Evolutionary conservation across 2,113 vertebrate species (phyloP).

Genomic region (Eubucco bourcierii): DNA sequence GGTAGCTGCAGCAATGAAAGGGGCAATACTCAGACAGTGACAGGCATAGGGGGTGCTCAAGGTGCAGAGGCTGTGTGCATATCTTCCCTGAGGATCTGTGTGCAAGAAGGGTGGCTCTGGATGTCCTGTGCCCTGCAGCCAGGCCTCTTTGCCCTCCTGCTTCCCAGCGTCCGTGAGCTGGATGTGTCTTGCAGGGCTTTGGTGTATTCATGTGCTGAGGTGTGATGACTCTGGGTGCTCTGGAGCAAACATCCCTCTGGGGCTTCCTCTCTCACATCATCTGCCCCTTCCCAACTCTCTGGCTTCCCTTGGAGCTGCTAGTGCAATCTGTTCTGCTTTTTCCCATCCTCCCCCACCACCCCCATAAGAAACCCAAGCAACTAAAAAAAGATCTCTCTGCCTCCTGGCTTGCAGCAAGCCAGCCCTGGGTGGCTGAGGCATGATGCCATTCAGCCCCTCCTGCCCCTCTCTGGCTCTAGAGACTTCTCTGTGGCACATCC

Average conservation of each 20-base stretch:
- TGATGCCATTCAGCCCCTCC: neutral
- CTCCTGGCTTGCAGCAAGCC: neutral
- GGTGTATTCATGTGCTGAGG: neutral
- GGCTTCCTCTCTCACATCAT: neutral
- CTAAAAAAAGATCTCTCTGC: neutral
- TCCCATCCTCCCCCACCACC: neutral
- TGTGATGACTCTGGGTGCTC: neutral
- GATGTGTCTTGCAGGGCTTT: neutral
- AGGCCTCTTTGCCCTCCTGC: neutral
- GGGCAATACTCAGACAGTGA: neutral
- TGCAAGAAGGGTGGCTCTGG: neutral
- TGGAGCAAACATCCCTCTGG: neutral
- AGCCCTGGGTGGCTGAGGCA: neutral
- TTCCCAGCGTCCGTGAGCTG: accelerated
- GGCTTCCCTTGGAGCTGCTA: neutral
- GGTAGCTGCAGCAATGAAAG: neutral
- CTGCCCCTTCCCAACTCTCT: neutral
- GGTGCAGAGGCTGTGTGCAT: neutral
- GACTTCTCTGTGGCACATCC: neutral
- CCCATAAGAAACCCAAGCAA: neutral
- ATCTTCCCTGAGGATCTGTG: neutral
- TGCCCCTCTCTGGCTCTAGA: neutral
- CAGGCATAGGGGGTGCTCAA: neutral
- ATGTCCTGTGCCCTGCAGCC: neutral
- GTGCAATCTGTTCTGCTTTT: conserved; percentile 17